These are phyloP conservation scores for Carollia perspicillata DNA, from an alignment of 2,113 vertebrate genomes.

Conservation along the genomic window DNA sequence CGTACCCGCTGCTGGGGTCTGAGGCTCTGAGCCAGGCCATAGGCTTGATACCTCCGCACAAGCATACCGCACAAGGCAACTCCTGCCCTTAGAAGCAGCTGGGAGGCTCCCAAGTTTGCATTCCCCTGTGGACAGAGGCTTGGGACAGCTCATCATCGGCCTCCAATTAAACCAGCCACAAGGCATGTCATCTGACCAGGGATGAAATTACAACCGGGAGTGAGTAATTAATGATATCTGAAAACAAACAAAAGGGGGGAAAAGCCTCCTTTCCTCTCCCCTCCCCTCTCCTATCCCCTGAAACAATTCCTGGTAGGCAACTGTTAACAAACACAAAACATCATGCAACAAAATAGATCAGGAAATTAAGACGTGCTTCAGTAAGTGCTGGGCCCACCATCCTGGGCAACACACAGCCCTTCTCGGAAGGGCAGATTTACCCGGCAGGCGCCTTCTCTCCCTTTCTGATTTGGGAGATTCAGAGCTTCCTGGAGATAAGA, in stretches of 20 bases:
- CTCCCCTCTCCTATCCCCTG: background rate
- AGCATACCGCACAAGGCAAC: background rate
- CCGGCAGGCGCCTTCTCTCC: background rate
- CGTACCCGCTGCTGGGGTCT: background rate
- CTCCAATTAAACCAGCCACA: slow-evolving; percentile 72
- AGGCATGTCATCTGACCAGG: slow-evolving; percentile 71
- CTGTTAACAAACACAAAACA: background rate
- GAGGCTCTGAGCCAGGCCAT: background rate
- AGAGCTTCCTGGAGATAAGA: slow-evolving; percentile 3
- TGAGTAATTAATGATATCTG: slow-evolving; percentile 64
- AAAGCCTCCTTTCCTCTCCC: background rate
- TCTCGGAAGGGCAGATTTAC: background rate
- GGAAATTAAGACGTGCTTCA: background rate
- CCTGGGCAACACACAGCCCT: background rate
- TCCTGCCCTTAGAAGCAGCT: background rate
- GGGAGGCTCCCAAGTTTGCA: slow-evolving; percentile 43
- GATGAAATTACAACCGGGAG: slow-evolving; percentile 66
- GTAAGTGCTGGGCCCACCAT: fast-evolving
- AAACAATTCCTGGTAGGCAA: slow-evolving; percentile 46
- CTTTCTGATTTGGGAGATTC: background rate
- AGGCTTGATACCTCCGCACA: background rate
- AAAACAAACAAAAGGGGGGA: slow-evolving; percentile 59
- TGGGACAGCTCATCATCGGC: slow-evolving; percentile 46
- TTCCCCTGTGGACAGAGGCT: slow-evolving; percentile 7
- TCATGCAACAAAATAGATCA: background rate